Evolutionary conservation across 2,888 invertebrate genomes (phyloP), one percentile per base, ranked within the genome.

Genomic region (Sarcophaga subvicina): DNA sequence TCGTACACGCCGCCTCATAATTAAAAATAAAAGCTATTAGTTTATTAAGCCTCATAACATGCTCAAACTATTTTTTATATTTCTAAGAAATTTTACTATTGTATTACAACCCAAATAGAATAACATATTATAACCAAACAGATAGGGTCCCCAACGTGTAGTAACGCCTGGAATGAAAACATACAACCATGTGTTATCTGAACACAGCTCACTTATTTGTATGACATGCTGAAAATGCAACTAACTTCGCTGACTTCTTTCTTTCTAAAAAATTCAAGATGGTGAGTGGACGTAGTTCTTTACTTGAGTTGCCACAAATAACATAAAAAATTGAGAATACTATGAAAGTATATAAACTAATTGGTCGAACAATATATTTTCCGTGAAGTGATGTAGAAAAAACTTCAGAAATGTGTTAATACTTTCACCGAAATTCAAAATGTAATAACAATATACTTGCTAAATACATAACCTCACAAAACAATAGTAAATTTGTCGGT

Each of bases 221-320:
- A 3, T 72, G 69, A 66, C 67, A 82, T 63, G 71, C 69, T 20
- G 69, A 8, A 87, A 89, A 45, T 87, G 90, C 91, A 89, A 88
- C 91, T 89, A 92, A 93, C 92, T 93, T 93, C 89, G 78, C 85
- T 88, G 72, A 89, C 63, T 89, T 91, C 92, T 90, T 91, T 92
- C 92, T 93, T 93, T 93, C 91, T 88, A 84, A 90, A 92, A 91
- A 90, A 89, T 89, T 90, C 89, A 93, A 93, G 90, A 93, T 93
- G 93, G 93, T 93, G 92, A 93, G 93, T 93, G 91, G 91, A 91
- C 89, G 91, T 91, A 79, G 86, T 49, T 88, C 77, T 83, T 73
- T 85, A 87, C 86, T 88, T 80, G 75, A 78, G 89, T 89, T 83
- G 86, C 71, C 84, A 84, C 80, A 85, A 87, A 80, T 78, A 59